Evolutionary conservation across 2,797 vertebrate species (phyloP).

Genomic region (Petrocephalus sullivani): DNA sequence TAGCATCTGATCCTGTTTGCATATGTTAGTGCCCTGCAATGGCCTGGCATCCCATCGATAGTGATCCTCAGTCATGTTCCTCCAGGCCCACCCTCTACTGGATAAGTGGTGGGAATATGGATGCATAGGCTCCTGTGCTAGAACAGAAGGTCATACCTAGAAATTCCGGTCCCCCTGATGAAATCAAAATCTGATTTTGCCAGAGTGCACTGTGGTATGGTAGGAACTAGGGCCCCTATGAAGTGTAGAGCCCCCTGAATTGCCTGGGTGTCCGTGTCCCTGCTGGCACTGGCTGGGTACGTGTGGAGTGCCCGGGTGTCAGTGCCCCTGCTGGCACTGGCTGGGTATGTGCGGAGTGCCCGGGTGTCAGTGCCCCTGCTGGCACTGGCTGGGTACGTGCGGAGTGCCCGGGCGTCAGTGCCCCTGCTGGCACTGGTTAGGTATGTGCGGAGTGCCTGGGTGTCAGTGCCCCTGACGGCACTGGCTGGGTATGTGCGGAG

Average conservation of each 20-base stretch:
- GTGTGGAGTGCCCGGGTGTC: not conserved
- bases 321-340: too few relatives aligned
- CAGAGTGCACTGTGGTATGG: not conserved
- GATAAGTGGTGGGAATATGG: not conserved
- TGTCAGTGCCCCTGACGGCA: too few relatives aligned
- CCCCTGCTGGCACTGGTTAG: not conserved
- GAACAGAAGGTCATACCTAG: not conserved
- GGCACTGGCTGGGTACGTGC: not conserved
- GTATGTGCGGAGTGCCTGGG: not conserved
- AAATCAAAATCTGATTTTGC: too few relatives aligned
- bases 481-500: not conserved
- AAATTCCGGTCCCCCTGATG: not conserved
- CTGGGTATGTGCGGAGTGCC: not conserved
- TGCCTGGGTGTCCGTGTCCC: too few relatives aligned
- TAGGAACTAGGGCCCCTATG: too few relatives aligned
- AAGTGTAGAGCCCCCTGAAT: too few relatives aligned
- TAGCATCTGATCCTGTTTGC: not conserved
- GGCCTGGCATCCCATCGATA: not conserved
- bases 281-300: too few relatives aligned
- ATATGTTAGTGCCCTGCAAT: not conserved
- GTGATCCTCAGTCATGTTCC: not conserved
- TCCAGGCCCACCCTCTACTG: not conserved
- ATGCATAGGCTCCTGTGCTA: not conserved
- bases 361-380: not conserved
- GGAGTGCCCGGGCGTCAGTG: not conserved